These are phyloP conservation scores for Bombus waltoni DNA, from an alignment of 1,140 invertebrate species.

Conservation along the genomic window DNA sequence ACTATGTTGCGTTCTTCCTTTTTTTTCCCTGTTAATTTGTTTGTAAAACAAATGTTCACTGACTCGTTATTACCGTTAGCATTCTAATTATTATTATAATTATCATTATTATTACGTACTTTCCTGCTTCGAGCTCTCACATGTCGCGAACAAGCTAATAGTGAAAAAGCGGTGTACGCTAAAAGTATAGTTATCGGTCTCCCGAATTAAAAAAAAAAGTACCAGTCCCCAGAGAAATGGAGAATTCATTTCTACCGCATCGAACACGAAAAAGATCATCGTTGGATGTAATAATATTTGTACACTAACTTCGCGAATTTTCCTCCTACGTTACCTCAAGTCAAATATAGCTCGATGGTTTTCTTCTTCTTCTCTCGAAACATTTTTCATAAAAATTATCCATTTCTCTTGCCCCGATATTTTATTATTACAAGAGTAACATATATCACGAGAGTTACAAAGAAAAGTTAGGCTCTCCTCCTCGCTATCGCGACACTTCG, in stretches of 20 bases:
- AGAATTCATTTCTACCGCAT: slow-evolving; percentile 13
- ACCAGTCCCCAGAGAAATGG: slow-evolving; percentile 33
- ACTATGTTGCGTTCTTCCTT: neutral
- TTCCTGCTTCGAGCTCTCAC: neutral
- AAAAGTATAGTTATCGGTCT: neutral
- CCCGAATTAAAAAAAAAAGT: neutral
- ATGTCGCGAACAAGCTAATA: slow-evolving; percentile 5
- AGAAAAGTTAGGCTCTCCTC: neutral
- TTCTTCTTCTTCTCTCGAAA: neutral
- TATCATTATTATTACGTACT: slow-evolving; percentile 1
- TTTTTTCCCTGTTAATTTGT: neutral
- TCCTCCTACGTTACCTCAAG: no score
- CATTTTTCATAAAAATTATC: slow-evolving; percentile 13
- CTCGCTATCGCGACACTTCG: neutral
- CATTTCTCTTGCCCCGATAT: slow-evolving; percentile 32
- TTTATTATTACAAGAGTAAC: slow-evolving; percentile 15
- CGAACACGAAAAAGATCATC: neutral
- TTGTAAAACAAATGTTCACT: neutral
- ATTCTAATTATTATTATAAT: neutral
- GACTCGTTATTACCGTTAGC: neutral
- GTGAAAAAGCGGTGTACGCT: neutral
- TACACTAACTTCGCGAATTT: neutral
- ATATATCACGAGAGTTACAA: slow-evolving; percentile 10
- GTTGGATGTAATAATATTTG: slow-evolving; percentile 2
- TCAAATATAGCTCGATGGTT: neutral